These are phyloP conservation scores for Poecilobothrus nobilitatus DNA, from an alignment of 2,888 invertebrate genomes.

Conservation along the genomic window DNA sequence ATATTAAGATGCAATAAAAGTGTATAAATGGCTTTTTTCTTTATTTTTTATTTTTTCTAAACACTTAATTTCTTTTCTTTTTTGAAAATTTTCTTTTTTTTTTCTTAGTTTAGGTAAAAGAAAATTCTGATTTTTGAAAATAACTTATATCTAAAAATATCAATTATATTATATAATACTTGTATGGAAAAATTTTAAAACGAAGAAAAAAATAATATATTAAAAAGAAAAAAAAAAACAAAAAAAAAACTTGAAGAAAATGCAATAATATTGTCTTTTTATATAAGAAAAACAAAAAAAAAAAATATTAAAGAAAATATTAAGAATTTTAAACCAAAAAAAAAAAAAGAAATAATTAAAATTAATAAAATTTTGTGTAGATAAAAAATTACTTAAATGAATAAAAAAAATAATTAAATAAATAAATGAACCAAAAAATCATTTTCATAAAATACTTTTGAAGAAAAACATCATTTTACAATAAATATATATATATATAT, in stretches of 20 bases:
- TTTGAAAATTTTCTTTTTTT: too few species aligned
- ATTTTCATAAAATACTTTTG: background rate
- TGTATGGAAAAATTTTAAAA: background rate
- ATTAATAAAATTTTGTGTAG: background rate
- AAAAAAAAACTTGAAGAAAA: conserved; percentile 7
- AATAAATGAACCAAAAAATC: conserved; percentile 3
- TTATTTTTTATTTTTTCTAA: too few species aligned
- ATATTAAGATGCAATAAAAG: too few species aligned
- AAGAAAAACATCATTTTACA: background rate
- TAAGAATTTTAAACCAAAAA: background rate
- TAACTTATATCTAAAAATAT: background rate
- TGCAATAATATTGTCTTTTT: conserved; percentile 14
- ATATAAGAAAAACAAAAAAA: conserved; percentile 9
- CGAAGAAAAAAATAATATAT: background rate
- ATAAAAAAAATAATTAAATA: background rate
- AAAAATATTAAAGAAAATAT: conserved; percentile 8
- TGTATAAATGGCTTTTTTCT: too few species aligned
- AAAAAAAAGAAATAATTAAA: conserved; percentile 10
- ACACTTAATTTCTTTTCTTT: too few species aligned
- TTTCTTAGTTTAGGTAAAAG: too few species aligned
- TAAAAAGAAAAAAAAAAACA: background rate
- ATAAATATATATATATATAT: too few species aligned
- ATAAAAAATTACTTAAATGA: background rate
- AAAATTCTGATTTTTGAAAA: too few species aligned
- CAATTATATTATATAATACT: conserved; percentile 3